Base-by-base conservation (phyloP, 2,113 vertebrate species). In the Cyprinodon tularosa region DNA sequence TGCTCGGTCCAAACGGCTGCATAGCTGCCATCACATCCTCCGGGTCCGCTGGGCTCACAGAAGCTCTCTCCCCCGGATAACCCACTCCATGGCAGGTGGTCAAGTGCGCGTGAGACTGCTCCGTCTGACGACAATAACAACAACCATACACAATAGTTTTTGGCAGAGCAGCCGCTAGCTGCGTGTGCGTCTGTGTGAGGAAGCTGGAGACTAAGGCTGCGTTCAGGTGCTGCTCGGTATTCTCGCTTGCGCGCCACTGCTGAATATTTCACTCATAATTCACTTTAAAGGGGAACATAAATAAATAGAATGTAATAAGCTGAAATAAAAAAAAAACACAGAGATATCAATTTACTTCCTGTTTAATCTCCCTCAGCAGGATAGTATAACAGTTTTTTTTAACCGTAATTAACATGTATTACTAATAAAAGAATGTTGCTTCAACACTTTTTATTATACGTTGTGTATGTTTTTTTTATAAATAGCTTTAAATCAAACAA, bases 191-290 rank as follows among this genome's bases (percentile, higher is more conserved):
- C 72, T 3, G 22, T 60, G 72, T 74, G 78, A 89, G 86, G 64
- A 66, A 83, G 68, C 78, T 37, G n/a, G 42, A 84, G 74, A 7
- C 66, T 7, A 45, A 17, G 84, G 90, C 12, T 79, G 81, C 89
- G 39, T 91, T 91, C 89, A 91, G 0, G 77, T 65, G 45, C 78
- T 12, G 68, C 78, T 86, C 76, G 84, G 78, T 67, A 38, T 2
- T 20, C 57, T 20, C 17, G 29, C 2, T 4, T 22, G 53, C 61
- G 20, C 20, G 17, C 20, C 47, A 53, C 61, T 77, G 3, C n/a
- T 22, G 40, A 53, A 53, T 11, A 36, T 53, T 20, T 20, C 17
- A 13, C 22, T 29, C 44, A n/a, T 3, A 36, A 1, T 13, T n/a
- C 5, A 8, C 37, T 20, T 20, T 57, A 20, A 20, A 57, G 7